Percentiles rank a stretch among this genome's conserved stretches.
Conservation (phyloP, 2,113 vertebrate species). For the Pitta sordida region DNA sequence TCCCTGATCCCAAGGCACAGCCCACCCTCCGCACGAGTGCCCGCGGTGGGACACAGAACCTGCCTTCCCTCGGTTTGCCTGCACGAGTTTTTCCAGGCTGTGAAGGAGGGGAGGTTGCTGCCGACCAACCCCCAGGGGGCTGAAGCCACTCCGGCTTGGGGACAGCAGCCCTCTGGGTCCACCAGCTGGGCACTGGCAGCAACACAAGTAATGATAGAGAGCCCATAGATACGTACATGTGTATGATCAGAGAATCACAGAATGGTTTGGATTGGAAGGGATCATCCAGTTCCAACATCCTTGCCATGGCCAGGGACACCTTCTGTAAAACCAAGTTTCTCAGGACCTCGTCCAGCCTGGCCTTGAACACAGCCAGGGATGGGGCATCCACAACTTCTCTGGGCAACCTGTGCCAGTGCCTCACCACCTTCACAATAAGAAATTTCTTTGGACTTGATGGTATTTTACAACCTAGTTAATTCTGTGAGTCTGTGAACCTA, state of each 20-base stretch:
- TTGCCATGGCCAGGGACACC: neutral
- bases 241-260: neutral
- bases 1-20: neutral
- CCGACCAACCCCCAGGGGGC: neutral
- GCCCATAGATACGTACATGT: accelerated
- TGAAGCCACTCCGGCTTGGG: neutral
- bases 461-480: no score
- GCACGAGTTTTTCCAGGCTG: no score
- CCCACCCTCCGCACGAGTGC: neutral
- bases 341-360: neutral
- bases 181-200: neutral
- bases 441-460: no score
- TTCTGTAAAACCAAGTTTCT: neutral
- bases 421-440: neutral
- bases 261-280: neutral
- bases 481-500: no score
- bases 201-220: neutral
- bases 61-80: neutral
- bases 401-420: neutral
- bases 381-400: no score
- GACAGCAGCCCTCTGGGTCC: neutral
- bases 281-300: neutral
- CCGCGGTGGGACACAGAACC: neutral
- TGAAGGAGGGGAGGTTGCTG: neutral
- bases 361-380: neutral